Base-by-base conservation (phyloP, 2,797 vertebrate genomes). In the Protosalanx chinensis region DNA sequence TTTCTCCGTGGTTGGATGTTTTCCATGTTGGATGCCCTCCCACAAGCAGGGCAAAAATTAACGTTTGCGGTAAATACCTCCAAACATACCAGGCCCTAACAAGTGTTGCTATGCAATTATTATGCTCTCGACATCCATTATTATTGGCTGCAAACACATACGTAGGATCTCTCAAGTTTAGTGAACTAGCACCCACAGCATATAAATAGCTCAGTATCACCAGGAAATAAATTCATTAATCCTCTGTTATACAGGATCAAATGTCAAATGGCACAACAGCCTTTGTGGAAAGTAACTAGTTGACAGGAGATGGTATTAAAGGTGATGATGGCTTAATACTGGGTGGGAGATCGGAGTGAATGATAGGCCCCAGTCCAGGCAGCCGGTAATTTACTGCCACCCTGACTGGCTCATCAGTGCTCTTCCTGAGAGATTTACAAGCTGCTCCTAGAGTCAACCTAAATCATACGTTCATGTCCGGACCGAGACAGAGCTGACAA, bases 351-450 rank as follows among this genome's bases (percentile, higher is more conserved):
- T 68, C 58, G 69, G 67, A 78, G 67, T 69, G 75, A 67, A 56
- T 12, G 79, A 65, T 68, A 75, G 51, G 37, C n/a, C 18, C 46
- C 59, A 71, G 60, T 66, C 67, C 60, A 66, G 71, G 68, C 66
- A 69, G 66, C 78, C 74, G 33, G 51, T 74, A 35, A 81, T 70
- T 77, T 68, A 64, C 46, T 62, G 30, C 20, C 53, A 27, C 37
- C 37, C 61, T 58, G 16, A 72, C 69, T 69, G 64, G 79, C 60
- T 76, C 74, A 75, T 81, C 79, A 81, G 58, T 66, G 72, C 53
- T 62, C 79, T n/a, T 68, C 74, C 8, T 32, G 20, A 29, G n/a
- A 83, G 76, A 82, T 85, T 84, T 80, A 82, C 58, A 57, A 64
- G 58, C 30, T 8, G 33, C 27, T 62, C 7, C 75, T 27, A 27